Percentiles rank a stretch among this genome's conserved stretches.
These are phyloP conservation scores for Psittacula cyanocephala DNA, from an alignment of 2,113 vertebrate genomes.

Conservation along the genomic window DNA sequence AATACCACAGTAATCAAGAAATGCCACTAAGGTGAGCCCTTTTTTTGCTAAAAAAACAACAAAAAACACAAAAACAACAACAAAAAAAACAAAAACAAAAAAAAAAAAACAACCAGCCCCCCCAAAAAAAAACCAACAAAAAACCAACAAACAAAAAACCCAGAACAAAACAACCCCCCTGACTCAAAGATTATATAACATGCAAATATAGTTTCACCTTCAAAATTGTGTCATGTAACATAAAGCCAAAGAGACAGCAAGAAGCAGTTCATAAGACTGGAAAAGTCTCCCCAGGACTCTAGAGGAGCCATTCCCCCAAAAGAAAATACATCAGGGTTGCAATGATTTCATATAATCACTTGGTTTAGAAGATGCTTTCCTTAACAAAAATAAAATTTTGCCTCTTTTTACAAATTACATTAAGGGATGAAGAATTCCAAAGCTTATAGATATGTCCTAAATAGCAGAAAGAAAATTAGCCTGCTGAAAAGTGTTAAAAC, in stretches of 20 bases:
- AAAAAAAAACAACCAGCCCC: too few relatives aligned
- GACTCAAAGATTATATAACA: constrained; percentile 30
- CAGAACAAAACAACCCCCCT: too few relatives aligned
- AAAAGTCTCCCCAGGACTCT: neutral
- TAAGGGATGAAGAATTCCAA: neutral
- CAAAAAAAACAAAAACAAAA: too few relatives aligned
- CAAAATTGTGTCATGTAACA: neutral
- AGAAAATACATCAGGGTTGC: neutral
- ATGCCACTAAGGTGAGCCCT: neutral
- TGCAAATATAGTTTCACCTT: constrained; percentile 43
- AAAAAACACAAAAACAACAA: too few relatives aligned
- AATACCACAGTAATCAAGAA: neutral
- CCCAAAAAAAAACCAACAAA: neutral
- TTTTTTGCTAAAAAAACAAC: neutral
- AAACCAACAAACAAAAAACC: neutral
- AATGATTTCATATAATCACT: neutral
- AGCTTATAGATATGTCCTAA: neutral
- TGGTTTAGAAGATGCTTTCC: neutral
- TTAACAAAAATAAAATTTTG: neutral
- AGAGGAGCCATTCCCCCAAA: neutral
- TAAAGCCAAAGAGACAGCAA: neutral
- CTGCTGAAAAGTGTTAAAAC: neutral
- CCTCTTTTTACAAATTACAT: neutral
- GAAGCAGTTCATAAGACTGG: neutral
- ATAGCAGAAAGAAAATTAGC: neutral